These are phyloP conservation scores for Myotis vivesi DNA, from an alignment of 2,797 vertebrate species.

Conservation along the genomic window DNA sequence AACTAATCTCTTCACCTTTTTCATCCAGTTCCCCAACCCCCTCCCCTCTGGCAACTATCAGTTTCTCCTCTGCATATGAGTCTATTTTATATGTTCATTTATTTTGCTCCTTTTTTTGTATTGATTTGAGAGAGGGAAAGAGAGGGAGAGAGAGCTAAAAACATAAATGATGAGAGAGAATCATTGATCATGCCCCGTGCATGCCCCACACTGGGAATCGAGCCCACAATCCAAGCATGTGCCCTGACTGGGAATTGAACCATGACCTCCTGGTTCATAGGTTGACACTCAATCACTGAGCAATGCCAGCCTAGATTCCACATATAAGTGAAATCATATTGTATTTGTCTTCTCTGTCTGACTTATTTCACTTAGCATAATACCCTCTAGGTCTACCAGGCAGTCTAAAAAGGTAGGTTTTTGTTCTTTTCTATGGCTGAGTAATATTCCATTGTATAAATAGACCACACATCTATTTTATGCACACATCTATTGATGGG, in stretches of 20 bases:
- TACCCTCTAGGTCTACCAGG: background rate
- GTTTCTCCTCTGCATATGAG: background rate
- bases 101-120: background rate
- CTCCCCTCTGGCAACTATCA: background rate
- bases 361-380: background rate
- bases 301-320: background rate
- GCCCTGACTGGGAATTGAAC: too few relatives aligned
- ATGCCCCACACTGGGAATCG: too few relatives aligned
- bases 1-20: background rate
- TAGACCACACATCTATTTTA: background rate
- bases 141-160: too few relatives aligned
- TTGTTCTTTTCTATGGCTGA: background rate
- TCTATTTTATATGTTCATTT: background rate
- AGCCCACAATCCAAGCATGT: too few relatives aligned
- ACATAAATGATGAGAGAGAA: too few relatives aligned
- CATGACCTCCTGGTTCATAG: too few relatives aligned
- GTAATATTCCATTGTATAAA: background rate
- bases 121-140: too few relatives aligned
- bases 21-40: background rate
- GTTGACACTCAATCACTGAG: too few relatives aligned
- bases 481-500: background rate
- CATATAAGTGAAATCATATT: background rate
- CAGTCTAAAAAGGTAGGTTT: background rate
- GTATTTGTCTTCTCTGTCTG: background rate
- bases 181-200: too few relatives aligned